Evolutionary conservation across 2,797 vertebrate species (phyloP), one percentile per base, ranked within the genome.

Genomic region (Sitta carolinensis): DNA sequence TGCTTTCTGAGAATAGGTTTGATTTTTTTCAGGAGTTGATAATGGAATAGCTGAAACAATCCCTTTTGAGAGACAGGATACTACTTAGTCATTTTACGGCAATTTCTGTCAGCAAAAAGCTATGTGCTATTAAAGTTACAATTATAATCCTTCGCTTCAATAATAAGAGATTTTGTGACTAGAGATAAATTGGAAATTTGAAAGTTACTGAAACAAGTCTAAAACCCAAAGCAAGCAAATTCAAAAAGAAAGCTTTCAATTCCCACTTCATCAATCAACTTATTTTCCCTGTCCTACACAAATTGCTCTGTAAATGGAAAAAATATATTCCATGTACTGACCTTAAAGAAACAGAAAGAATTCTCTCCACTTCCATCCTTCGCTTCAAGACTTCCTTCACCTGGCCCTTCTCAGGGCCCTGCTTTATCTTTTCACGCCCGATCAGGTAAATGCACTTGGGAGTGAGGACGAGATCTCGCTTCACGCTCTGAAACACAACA

Each of bases 371-470:
- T 32, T 99, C 99, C 6, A 99, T 98, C 93, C 97, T 97, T 79
- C 99, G 98, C 97, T 99, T 99, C 79, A 99, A 84, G 84, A 99
- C 99, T 93, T 99, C 99, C 12, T 98, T 99, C 95, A 99, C 98
- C 50, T 98, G 98, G 45, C 99, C 99, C 90, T 99, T 99, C 91
- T 99, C 99, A 3, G 99, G 98, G 13, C 99, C 99, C 89, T 99
- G 99, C 93, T 99, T 99, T 90, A 99, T 97, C 95, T 99, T 99
- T 63, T 99, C 99, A 85, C 99, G 97, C 81, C 99, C 99, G 7
- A 99, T 99, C 95, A 99, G 97, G 97, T 99, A 99, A 87, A 99
- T 95, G 75, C 98, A 98, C 96, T 98, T 99, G 0, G 99, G 99
- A 11, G 99, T 99, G 81, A 99, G 98, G 94, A 99, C 98, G 90